Evolutionary conservation across 1,140 invertebrate genomes (phyloP).

Genomic region (Homarus americanus): DNA sequence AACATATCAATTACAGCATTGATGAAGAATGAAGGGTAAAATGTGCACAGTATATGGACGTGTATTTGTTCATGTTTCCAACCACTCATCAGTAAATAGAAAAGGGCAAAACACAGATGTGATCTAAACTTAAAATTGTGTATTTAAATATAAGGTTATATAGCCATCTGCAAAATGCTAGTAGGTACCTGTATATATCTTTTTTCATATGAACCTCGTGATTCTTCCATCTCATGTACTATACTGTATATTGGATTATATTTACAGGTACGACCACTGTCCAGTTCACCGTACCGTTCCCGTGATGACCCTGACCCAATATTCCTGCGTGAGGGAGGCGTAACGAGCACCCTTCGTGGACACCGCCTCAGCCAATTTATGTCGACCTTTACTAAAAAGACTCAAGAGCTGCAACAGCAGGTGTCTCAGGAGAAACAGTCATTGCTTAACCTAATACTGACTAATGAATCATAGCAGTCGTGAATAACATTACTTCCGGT

Average conservation of each 20-base stretch:
- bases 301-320: not conserved
- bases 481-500: not conserved
- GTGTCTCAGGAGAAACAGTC: constrained; percentile 2
- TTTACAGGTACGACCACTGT: not conserved
- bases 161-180: too few species aligned
- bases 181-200: too few species aligned
- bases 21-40: too few species aligned
- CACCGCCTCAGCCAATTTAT: not conserved
- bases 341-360: not conserved
- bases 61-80: too few species aligned
- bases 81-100: too few species aligned
- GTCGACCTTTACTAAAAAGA: not conserved
- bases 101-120: too few species aligned
- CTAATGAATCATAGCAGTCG: not conserved
- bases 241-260: not conserved
- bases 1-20: too few species aligned
- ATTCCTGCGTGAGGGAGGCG: not conserved
- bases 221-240: too few species aligned
- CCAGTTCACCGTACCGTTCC: not conserved
- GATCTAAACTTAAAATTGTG: too few species aligned
- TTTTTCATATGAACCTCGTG: too few species aligned
- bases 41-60: too few species aligned
- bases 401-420: not conserved
- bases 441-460: not conserved
- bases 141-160: too few species aligned